Percentiles rank a stretch among this genome's conserved stretches.
phyloP scores from a whole-genome alignment of 2,113 vertebrate species.

The Peromyscus californicus region DNA sequence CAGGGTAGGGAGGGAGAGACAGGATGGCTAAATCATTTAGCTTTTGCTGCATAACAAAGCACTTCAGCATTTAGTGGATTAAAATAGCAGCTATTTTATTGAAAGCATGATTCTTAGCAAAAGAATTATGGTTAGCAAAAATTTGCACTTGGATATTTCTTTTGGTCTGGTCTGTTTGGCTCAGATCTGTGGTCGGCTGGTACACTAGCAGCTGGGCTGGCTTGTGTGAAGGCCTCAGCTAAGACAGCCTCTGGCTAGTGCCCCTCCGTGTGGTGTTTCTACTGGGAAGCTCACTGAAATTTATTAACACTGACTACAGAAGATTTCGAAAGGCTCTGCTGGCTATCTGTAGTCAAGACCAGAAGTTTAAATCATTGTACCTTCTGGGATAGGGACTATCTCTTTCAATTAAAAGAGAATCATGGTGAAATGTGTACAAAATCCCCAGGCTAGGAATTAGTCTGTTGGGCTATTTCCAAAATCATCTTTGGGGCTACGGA shows the following conservation, averaged over 20 bases:
- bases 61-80: neutral
- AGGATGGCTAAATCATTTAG: neutral
- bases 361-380: neutral
- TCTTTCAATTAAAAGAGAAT: neutral
- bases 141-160: neutral
- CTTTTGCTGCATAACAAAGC: neutral
- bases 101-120: conserved; percentile 16
- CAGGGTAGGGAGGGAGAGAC: neutral
- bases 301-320: neutral
- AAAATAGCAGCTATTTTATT: neutral
- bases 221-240: neutral
- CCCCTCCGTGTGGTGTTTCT: neutral
- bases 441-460: neutral
- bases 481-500: neutral
- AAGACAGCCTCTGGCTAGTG: neutral
- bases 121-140: neutral
- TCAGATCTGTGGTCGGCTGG: neutral
- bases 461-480: neutral
- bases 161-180: neutral
- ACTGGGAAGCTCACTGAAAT: neutral
- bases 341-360: neutral
- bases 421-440: neutral
- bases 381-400: neutral
- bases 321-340: neutral
- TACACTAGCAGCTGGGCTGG: neutral